Base-by-base conservation (phyloP, 1,140 invertebrate species). In the Sinonovacula constricta region DNA sequence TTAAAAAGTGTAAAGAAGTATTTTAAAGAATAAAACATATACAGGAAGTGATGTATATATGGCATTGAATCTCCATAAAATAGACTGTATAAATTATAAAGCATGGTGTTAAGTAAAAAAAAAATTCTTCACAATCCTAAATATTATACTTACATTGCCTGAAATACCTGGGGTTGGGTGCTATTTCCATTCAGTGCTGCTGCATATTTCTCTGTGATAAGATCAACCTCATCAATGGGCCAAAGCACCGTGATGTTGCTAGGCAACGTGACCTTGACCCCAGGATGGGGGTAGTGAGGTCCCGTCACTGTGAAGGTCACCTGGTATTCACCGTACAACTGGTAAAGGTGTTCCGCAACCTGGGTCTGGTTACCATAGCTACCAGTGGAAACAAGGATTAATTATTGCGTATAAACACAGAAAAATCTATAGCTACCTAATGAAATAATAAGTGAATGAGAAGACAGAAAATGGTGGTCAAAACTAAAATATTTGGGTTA, bases 91-190 rank as follows among this genome's bases (percentile, higher is more conserved):
- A n/a, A n/a, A n/a, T n/a, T n/a, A n/a, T n/a, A n/a, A n/a, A n/a
- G n/a, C n/a, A n/a, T n/a, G n/a, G n/a, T n/a, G n/a, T n/a, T n/a
- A n/a, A n/a, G n/a, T n/a, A n/a, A n/a, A n/a, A n/a, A n/a, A n/a
- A n/a, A n/a, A n/a, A n/a, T n/a, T n/a, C n/a, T n/a, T n/a, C n/a
- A n/a, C n/a, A n/a, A n/a, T n/a, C n/a, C n/a, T n/a, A n/a, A n/a
- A n/a, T n/a, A n/a, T n/a, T n/a, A n/a, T 14, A 65, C 60, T 53
- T 75, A 75, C 72, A 51, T 75, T 3, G 72, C 72, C 18, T 36
- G 51, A 22, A 75, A 66, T 7, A 34, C 18, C 2, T 56, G 60
- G 33, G 72, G 62, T 30, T 22, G 1, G 10, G 72, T 63, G n/a
- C 5, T 56, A 26, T 75, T 75, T 0, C 51, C 36, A 5, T 39